Base-by-base conservation (phyloP, 35 echinoderm and acorn worm genomes). In the Acanthaster planci region DNA sequence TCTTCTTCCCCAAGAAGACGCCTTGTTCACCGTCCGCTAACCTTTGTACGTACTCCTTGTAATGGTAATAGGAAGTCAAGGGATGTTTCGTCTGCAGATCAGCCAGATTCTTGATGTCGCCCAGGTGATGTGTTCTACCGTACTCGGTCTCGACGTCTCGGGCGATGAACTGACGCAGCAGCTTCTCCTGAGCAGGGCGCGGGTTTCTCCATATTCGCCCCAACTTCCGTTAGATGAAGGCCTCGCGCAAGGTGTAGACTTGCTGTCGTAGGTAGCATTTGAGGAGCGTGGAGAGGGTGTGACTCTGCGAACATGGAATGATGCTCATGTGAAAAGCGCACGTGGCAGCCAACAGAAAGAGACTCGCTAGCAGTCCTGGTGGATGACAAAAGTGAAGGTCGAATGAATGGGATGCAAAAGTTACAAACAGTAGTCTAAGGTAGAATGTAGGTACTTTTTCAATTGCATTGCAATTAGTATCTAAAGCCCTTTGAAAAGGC, bases 61-160 rank as follows among this genome's bases (percentile, higher is more conserved):
- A 96, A 85, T 96, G 80, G 7, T 85, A 58, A 77, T 96, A 96
- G 29, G 30, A 38, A 8, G 93, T 96, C 27, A 96, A 29, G 12
- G 82, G 86, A 80, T 96, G 93, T 21, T 79, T 78, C 31, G 55
- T 44, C 40, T 78, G 86, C 1, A 96, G 76, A 2, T 96, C 93
- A 14, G 52, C 76, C 17, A 87, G 7, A 16, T 16, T 51, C 14
- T 52, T 55, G 8, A 96, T 88, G 52, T 88, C 64, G 4, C 40
- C 19, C n/a, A 96, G 57, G 32, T 40, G 27, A 27, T 53, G 44
- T 2, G 80, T 47, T 18, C 75, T 83, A 17, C 81, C 85, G 64
- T 96, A 96, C 19, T n/a, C 81, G 1, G 93, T 96, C 1, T 83
- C 81, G 2, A 14, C 76, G 44, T 84, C 79, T 54, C 47, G 12